Evolutionary conservation across 35 echinoderm and acorn worm genomes (phyloP).

Genomic region (Ptychodera flava): DNA sequence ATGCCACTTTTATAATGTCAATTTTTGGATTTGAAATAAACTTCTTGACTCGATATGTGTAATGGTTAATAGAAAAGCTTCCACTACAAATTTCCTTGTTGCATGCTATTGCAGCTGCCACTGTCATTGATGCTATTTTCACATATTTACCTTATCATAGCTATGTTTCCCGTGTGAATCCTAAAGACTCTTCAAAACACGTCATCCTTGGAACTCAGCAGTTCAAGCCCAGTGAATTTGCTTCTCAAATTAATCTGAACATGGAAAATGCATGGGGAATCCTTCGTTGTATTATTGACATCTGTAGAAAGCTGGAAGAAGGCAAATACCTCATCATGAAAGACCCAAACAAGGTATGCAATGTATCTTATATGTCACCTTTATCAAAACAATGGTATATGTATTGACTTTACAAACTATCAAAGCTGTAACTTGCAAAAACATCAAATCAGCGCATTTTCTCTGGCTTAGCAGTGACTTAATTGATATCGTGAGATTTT

Average conservation of each 20-base stretch:
- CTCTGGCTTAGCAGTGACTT: neutral
- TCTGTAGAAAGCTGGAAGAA: conserved; percentile 89
- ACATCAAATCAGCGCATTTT: neutral
- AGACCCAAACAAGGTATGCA: conserved; percentile 92
- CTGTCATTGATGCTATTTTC: no score
- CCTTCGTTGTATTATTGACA: conserved; percentile 84
- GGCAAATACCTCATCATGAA: conserved; percentile 98
- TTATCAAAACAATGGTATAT: neutral
- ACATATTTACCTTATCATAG: no score
- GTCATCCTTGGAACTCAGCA: conserved; percentile 98
- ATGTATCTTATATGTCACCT: neutral
- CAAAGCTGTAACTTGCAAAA: neutral
- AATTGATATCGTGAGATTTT: neutral
- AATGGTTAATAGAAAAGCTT: no score
- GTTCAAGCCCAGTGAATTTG: conserved; percentile 93
- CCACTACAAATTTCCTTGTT: no score
- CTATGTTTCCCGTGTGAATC: conserved; percentile 94
- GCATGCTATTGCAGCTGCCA: no score
- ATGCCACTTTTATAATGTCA: no score
- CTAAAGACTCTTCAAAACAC: conserved; percentile 86
- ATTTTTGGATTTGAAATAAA: no score
- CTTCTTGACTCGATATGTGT: no score
- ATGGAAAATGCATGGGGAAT: conserved; percentile 99
- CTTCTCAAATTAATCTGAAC: conserved; percentile 95
- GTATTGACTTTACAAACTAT: neutral